Evolutionary conservation across 2,113 vertebrate genomes (phyloP).

Genomic region (Myodes glareolus): DNA sequence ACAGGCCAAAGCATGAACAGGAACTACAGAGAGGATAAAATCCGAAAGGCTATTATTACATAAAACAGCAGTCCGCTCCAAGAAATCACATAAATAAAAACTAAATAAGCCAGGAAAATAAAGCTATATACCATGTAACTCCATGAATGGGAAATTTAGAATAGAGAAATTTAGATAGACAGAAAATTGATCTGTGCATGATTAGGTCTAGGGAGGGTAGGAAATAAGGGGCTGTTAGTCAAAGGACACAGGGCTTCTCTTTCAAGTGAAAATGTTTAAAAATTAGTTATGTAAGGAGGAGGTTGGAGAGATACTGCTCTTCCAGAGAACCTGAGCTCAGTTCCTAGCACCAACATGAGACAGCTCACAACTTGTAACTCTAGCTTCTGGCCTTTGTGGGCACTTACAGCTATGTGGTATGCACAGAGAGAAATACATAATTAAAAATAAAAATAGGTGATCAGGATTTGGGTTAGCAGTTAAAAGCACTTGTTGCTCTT

Average conservation of each 20-base stretch:
- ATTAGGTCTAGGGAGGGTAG: background rate
- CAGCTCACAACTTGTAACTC: background rate
- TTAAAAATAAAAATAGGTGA: background rate
- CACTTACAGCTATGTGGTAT: background rate
- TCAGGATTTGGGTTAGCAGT: background rate
- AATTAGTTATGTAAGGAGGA: background rate
- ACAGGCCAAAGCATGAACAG: background rate
- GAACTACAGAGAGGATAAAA: background rate
- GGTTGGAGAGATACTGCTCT: background rate
- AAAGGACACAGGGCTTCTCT: conserved; percentile 1
- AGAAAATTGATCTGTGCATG: background rate
- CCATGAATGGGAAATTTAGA: background rate
- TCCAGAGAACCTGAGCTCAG: background rate
- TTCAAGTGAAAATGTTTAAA: background rate
- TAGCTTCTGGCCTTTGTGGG: background rate
- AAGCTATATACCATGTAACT: background rate
- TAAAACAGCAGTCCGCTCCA: background rate
- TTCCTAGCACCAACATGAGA: background rate
- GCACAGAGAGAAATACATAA: background rate
- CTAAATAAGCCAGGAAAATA: background rate
- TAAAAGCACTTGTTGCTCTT: background rate
- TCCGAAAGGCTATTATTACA: background rate
- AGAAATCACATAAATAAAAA: background rate
- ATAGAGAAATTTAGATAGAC: background rate
- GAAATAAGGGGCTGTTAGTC: background rate